Base-by-base conservation (phyloP, 2,113 vertebrate genomes). In the Melanerpes aurifrons region DNA sequence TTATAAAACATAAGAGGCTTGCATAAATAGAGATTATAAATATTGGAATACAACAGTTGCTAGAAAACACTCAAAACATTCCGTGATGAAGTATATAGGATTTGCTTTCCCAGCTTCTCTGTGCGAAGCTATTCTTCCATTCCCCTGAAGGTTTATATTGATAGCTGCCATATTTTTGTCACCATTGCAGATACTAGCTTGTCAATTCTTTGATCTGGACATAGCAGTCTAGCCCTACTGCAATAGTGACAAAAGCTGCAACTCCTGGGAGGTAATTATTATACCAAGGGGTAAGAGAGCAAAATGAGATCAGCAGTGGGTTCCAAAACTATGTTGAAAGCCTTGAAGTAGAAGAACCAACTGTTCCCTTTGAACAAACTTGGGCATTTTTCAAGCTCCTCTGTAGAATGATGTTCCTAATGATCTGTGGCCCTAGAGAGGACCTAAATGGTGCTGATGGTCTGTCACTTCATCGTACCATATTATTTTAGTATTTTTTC, bases 1-100 rank as follows among this genome's bases (percentile, higher is more conserved):
- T 96, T 96, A 96, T 96, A 93, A 94, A 96, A 92, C 94, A 93
- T 94, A 96, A 96, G 94, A 92, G 20, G 82, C 93, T 95, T 95
- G 86, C 70, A 76, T 94, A 90, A 95, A 95, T 87, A 92, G 79
- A 83, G 93, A 95, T 95, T 90, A 95, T 96, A 94, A 96, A 96
- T 96, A 95, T 67, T 95, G 90, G 87, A 96, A 88, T 88, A 83
- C 70, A 92, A 72, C 87, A 62, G 90, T 96, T 95, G 58, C 90
- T 95, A 94, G 82, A 96, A 96, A 95, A 88, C 82, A 92, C 80
- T 95, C 86, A 92, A 86, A 94, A 86, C 78, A 84, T 58, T 58
- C 10, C 8, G 56, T 56, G 73, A 86, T 88, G 82, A 90, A 88
- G 58, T 91, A 37, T 25, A 88, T 56, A 58, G 63, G 90, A 75